Evolutionary conservation across 2,888 invertebrate genomes (phyloP), one percentile per base, ranked within the genome.

Genomic region (Octonoba sinensis): DNA sequence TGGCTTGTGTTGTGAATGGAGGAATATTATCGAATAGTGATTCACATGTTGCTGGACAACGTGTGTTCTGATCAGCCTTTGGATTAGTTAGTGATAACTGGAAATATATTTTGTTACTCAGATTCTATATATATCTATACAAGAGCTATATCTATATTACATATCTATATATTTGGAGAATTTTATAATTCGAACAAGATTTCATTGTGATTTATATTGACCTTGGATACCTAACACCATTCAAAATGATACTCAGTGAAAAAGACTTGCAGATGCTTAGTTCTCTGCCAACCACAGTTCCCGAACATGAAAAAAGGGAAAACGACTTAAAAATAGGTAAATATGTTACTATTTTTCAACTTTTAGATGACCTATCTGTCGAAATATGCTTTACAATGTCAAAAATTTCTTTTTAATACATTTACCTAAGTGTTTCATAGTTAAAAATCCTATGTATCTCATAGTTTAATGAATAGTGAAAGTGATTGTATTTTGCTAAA

Each of bases 301-400:
- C 73, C 65, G 84, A 86, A 36, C 71, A 57, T 15, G 82, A 84
- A 59, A 84, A 85, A 67, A 85, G 85, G 73, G 86, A 86, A 59
- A 85, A 71, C 49, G 86, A 86, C 54, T 77, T 86, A 47, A 86
- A 86, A 84, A 86, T 86, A 82, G 86, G 86, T 86, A 78, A 84
- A 62, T 79, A n/a, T 72, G 74, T 62, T 11, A 27, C 44, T 75
- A 27, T 51, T 1, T 56, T 67, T 49, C 24, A 15, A n/a, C 27
- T 67, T 22, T 69, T 69, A n/a, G 44, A n/a, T 11, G 36, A 27
- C 36, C 36, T 11, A 36, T 36, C 11, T 36, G 36, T 36, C 11
- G 6, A 36, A 8, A 36, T 8, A 36, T 36, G 36, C 36, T 36
- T 36, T 36, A 11, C 36, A 11, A 8, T 36, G 6, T 36, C 1